Evolutionary conservation across 1,140 invertebrate species (phyloP).

Genomic region (Sinella curviseta): DNA sequence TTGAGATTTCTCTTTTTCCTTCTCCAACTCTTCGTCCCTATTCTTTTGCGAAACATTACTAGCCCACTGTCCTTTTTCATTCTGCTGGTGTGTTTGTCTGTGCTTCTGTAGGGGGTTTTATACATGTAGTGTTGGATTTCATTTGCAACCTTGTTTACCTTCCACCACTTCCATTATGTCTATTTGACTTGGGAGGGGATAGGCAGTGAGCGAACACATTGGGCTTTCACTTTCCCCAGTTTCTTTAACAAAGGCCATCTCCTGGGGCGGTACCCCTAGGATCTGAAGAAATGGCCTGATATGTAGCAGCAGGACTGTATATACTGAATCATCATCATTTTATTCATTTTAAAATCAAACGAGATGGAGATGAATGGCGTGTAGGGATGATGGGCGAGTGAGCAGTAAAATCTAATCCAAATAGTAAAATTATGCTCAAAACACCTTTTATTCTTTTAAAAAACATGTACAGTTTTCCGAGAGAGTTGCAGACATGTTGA

Average conservation of each 20-base stretch:
- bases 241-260: neutral
- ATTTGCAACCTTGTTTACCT: neutral
- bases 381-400: neutral
- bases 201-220: too few species aligned
- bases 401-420: too few species aligned
- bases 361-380: neutral
- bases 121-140: neutral
- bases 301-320: too few species aligned
- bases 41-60: neutral
- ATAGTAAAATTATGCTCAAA: too few species aligned
- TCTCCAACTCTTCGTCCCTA: neutral
- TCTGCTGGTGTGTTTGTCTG: too few species aligned
- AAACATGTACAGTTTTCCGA: neutral
- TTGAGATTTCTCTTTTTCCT: neutral
- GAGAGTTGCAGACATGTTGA: neutral
- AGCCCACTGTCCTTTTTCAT: neutral
- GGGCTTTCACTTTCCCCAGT: neutral
- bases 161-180: neutral
- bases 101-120: too few species aligned
- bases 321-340: neutral
- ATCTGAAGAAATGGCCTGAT: neutral
- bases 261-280: neutral
- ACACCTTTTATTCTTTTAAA: too few species aligned
- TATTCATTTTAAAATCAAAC: neutral
- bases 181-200: too few species aligned